These are phyloP conservation scores for Stegodyphus mimosarum DNA, from an alignment of 1,140 invertebrate genomes.

Conservation along the genomic window DNA sequence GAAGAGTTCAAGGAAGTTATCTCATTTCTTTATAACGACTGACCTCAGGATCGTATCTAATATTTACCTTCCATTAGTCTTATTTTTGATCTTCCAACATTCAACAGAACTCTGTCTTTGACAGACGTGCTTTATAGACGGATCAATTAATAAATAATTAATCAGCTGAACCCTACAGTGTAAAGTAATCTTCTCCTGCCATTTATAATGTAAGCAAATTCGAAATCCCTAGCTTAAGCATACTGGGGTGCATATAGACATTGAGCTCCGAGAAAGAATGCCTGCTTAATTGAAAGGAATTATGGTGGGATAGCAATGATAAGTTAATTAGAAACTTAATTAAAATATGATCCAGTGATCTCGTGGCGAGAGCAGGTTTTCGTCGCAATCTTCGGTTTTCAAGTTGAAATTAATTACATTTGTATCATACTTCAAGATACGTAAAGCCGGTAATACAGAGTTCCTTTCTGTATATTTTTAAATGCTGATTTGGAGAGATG, in stretches of 20 bases:
- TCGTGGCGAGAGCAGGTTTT: background rate
- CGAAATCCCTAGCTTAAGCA: conserved; percentile 4
- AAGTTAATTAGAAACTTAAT: conserved; percentile 44
- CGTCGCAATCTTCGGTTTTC: no score
- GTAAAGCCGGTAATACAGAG: no score
- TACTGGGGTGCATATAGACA: conserved; percentile 5
- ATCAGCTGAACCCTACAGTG: conserved; percentile 5
- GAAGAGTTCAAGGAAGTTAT: no score
- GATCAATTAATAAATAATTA: conserved; percentile 43
- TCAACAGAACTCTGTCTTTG: background rate
- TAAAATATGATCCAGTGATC: conserved; percentile 25
- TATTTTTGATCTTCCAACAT: no score
- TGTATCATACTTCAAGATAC: no score
- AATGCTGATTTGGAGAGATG: no score
- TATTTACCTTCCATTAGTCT: no score
- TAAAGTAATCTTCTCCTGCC: conserved; percentile 4
- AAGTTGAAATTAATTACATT: no score
- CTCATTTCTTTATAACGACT: no score
- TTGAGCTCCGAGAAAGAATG: conserved; percentile 19
- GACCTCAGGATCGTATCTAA: no score
- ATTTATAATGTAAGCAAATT: conserved; percentile 43
- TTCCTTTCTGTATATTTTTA: no score
- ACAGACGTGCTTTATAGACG: conserved; percentile 2
- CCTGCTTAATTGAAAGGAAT: conserved; percentile 29
- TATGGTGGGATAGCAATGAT: conserved; percentile 41